Conservation (phyloP, 2,113 vertebrate species). For the Dasyprocta punctata region DNA sequence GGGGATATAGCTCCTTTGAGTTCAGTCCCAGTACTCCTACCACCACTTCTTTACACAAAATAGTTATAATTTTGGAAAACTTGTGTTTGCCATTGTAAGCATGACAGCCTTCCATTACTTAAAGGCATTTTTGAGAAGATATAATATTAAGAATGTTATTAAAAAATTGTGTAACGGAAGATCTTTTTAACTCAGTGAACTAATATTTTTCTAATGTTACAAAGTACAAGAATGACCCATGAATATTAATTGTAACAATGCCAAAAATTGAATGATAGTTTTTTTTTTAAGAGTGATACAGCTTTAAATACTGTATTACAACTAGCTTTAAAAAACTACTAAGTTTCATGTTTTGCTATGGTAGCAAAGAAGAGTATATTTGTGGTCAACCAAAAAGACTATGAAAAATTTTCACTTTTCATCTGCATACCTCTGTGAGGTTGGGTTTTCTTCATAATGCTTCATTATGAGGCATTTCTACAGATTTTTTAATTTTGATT, state of each 20-base stretch:
- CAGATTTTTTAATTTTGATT: too few species aligned
- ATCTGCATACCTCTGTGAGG: not conserved
- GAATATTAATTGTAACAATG: not conserved
- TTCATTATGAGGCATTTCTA: not conserved
- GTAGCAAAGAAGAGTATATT: not conserved
- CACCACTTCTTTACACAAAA: not conserved
- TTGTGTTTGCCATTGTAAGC: not conserved
- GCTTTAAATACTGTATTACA: not conserved
- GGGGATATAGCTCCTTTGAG: not conserved
- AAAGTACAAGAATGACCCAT: not conserved
- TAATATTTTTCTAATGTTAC: constrained; percentile 4
- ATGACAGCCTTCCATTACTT: not conserved
- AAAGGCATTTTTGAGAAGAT: not conserved
- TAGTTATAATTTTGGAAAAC: constrained; percentile 47
- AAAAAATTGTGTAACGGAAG: not conserved
- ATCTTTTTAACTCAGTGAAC: not conserved
- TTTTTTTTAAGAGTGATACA: too few species aligned
- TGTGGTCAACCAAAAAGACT: constrained; percentile 11
- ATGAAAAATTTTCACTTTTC: not conserved
- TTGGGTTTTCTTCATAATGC: not conserved
- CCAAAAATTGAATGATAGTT: not conserved
- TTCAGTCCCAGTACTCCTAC: not conserved
- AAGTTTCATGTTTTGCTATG: not conserved
- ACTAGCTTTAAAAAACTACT: constrained; percentile 12
- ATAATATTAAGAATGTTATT: constrained; percentile 1